Base-by-base conservation (phyloP, 2,888 invertebrate species). In the Aproaerema taeniolella region DNA sequence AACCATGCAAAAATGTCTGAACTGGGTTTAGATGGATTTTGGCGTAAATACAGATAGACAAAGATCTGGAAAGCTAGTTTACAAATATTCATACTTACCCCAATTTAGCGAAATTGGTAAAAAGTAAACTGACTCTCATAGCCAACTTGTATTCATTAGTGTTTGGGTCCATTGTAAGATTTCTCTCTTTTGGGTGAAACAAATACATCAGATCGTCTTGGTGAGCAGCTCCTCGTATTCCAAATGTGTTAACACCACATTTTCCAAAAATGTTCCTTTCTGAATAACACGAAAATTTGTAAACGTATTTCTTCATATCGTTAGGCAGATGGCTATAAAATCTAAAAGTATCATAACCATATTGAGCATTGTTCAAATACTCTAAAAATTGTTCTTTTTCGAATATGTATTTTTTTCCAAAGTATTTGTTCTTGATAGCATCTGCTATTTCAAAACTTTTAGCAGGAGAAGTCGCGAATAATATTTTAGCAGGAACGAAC, bases 91-190 rank as follows among this genome's bases (percentile, higher is more conserved):
- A n/a, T n/a, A n/a, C 71, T 66, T 42, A 77, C 78, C 78, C 75
- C 43, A 55, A 67, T 53, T 75, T 75, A 1, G 75, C 76, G 34
- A 77, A 75, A 43, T 76, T 77, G 0, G 70, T 70, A 32, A 74
- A 76, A 1, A 75, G 38, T 0, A 52, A 45, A 42, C 71, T 73
- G 0, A 56, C 58, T n/a, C 67, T 57, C 14, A 67, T 50, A 1
- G 78, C 50, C 43, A 77, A 53, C 13, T 64, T 48, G 36, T 64
- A 67, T 15, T 67, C 67, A 34, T 53, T 60, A 12, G 52, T 58
- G 11, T 45, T 49, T 9, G 60, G 66, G 25, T 66, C 61, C 10
- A 72, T 36, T 4, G 57, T 54, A 10, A 74, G 15, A 12, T 63
- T 55, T 2, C 47, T 37, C 0, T 25, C 28, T 30, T 70, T 69